Evolutionary conservation across 2,888 invertebrate species (phyloP), one percentile per base, ranked within the genome.

Genomic region (Plagiodera versicolora): DNA sequence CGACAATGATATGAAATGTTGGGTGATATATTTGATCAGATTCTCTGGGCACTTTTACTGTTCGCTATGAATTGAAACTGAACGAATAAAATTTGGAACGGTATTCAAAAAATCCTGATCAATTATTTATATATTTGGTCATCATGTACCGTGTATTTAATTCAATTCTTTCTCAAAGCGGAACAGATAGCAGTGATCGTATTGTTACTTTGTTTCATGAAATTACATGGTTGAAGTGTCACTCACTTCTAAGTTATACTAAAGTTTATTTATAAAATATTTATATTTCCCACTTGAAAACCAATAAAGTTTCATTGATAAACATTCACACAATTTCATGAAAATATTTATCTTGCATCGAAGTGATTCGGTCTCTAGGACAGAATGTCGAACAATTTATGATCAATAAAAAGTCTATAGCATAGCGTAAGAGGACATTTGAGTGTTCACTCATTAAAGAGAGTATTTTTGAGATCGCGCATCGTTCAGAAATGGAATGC

Each of bases 251-350:
- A 32, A 32, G 11, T 32, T 6, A 32, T 11, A 2, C 11, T 32
- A 2, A 10, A 32, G 8, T 32, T 11, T 6, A 32, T 32, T 32
- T 6, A 35, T 56, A 48, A 56, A 56, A 56, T 56, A 48, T 48
- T 56, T 56, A 56, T 56, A 35, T 45, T 24, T 28, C 47, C 30
- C 48, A 48, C 32, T 32, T 35, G 20, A 44, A 49, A 9, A 20
- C 56, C 48, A 56, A 48, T 56, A 56, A 56, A 56, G 30, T 56
- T 47, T 56, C 48, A 56, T 48, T 35, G 56, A 56, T 56, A 56
- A 56, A 56, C 56, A 56, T 49, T 56, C 48, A 56, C 48, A 24
- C 16, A 58, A 55, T 56, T 51, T 52, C 20, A 52, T 52, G 52
- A 52, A 52, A 52, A 52, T 52, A 55, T 55, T 55, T 55, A 55